Percentiles rank a stretch among this genome's conserved stretches.
Evolutionary conservation across 2,113 vertebrate species (phyloP).

Genomic region (Ceyx cyanopectus): DNA sequence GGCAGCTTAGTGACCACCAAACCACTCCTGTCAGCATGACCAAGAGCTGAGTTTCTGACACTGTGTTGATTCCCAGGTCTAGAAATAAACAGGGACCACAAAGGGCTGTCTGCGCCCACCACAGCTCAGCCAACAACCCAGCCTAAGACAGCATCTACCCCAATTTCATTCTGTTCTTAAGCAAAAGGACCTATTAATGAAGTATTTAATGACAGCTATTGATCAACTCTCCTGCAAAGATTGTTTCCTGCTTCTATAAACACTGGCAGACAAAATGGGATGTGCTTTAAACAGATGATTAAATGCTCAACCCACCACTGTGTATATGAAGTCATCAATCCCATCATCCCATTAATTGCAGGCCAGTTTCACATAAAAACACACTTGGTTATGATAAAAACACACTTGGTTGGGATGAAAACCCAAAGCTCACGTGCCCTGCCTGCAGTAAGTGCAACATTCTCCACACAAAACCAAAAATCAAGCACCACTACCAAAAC

Average conservation of each 20-base stretch:
- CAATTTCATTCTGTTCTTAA: not conserved
- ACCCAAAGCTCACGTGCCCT: not conserved
- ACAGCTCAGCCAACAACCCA: not conserved
- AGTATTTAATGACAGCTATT: not conserved
- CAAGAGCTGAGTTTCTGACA: not conserved
- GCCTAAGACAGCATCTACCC: not conserved
- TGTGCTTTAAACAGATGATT: not conserved
- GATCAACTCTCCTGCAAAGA: not conserved
- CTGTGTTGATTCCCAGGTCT: not conserved
- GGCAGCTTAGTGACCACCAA: not conserved
- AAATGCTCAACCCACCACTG: not conserved
- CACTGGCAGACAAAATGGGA: not conserved
- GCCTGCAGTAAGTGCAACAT: not conserved
- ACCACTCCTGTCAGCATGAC: not conserved
- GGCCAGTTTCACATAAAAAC: not conserved
- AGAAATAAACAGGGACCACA: not conserved
- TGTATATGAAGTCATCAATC: conserved; percentile 2
- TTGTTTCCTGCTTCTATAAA: not conserved
- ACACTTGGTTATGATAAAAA: conserved; percentile 1
- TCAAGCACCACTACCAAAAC: not conserved
- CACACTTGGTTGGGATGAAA: conserved; percentile 6
- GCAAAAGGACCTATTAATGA: not conserved
- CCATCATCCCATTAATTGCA: not conserved
- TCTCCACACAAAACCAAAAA: not conserved
- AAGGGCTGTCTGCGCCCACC: not conserved